These are phyloP conservation scores for Lumbricus terrestris DNA, from an alignment of 2,888 invertebrate species.

Conservation along the genomic window DNA sequence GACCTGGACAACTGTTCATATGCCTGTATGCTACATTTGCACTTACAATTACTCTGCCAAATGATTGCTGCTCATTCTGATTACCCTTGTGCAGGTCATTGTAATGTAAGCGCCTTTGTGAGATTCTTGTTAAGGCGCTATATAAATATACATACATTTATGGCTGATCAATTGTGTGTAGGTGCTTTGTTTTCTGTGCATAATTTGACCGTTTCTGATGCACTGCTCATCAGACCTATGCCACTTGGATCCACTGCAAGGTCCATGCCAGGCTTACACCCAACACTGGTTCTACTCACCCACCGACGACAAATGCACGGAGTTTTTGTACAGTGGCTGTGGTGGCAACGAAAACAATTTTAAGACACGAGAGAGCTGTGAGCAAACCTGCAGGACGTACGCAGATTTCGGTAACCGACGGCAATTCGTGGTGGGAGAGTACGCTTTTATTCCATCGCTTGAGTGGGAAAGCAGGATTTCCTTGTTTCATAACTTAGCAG, in stretches of 20 bases:
- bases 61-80: neutral
- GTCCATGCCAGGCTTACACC: constrained; percentile 26
- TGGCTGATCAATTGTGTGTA: neutral
- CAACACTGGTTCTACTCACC: constrained; percentile 77
- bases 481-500: neutral
- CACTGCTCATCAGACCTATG: constrained; percentile 28
- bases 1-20: neutral
- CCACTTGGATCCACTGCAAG: constrained; percentile 19
- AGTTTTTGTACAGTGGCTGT: constrained; percentile 84
- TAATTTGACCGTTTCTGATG: neutral
- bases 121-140: too few species aligned
- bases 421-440: neutral
- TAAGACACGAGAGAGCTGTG: constrained; percentile 61
- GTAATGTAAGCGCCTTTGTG: too few species aligned
- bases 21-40: neutral
- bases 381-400: constrained; percentile 16
- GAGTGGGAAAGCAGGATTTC: neutral
- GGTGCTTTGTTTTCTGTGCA: neutral
- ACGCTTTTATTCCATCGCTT: neutral
- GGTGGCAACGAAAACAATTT: constrained; percentile 88
- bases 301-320: constrained; percentile 64
- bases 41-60: neutral
- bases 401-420: constrained; percentile 12
- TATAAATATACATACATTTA: too few species aligned
- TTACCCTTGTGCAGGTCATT: neutral